Base-by-base conservation (phyloP, 2,888 invertebrate species). In the Chrysotoxum bicinctum region DNA sequence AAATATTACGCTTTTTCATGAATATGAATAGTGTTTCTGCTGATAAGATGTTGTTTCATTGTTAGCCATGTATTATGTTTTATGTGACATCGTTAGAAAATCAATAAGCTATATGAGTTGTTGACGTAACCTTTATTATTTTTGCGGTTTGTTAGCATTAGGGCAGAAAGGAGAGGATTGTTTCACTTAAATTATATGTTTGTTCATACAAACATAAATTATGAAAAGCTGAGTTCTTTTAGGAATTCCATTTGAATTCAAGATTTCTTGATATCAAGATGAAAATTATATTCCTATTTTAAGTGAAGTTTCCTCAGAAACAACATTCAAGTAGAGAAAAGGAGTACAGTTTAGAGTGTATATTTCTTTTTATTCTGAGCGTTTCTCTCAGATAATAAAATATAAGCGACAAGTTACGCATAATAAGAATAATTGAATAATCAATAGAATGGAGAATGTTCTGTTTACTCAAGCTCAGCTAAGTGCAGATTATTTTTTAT, bases 361-460 rank as follows among this genome's bases (percentile, higher is more conserved):
- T 48, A 12, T 19, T 6, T 50, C 10, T 21, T 21, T 48, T 48
- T 48, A 6, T 48, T 48, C 7, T 14, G 26, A 40, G 9, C n/a
- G 40, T 56, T 40, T 60, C n/a, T 40, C 3, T 8, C 8, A 30
- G 58, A 56, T 58, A 35, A 30, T 6, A 30, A 37, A 21, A n/a
- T 43, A 37, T 4, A 43, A 19, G 60, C 16, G 50, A 74, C 74
- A 69, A 50, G 75, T 8, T 56, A 70, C 64, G 81, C 81, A 81
- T 76, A 58, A 48, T 81, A 70, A n/a, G n/a, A n/a, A 81, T 64
- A 54, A 64, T 66, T 66, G 37, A 66, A 37, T 16, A 79, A 79
- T 68, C 79, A 50, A 73, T 79, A 74, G 50, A 52, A 40, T 60
- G 43, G 40, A 56, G 58, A 56, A 56, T 48, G 14, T 48, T 9